These are phyloP conservation scores for Mesorhabditis sp. DNA, from an alignment of 2,888 invertebrate genomes.

Conservation along the genomic window DNA sequence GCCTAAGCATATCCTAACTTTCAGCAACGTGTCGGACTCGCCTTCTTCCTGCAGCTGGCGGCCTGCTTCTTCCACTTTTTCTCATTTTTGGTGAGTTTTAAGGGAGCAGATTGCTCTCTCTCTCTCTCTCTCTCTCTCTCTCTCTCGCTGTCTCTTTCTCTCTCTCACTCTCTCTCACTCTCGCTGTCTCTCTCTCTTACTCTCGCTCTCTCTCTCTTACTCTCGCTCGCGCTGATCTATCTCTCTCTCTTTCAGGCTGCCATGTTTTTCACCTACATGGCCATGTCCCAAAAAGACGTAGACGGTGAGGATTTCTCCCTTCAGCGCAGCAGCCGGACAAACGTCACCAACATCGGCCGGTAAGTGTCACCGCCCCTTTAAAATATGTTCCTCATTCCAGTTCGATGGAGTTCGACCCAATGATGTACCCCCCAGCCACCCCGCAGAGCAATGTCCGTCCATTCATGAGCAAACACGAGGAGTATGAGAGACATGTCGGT, in stretches of 20 bases:
- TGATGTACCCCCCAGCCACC: conserved; percentile 44
- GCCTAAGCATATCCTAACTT: conserved; percentile 11
- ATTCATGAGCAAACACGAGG: conserved; percentile 24
- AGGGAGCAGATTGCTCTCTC: neutral
- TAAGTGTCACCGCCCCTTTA: conserved; percentile 14
- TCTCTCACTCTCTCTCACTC: neutral
- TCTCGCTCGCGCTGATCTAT: neutral
- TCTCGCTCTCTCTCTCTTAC: neutral
- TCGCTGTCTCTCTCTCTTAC: neutral
- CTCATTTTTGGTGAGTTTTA: conserved; percentile 39
- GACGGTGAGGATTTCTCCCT: conserved; percentile 47
- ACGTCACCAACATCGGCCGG: conserved; percentile 56
- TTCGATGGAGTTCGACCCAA: conserved; percentile 55
- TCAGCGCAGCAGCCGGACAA: conserved; percentile 51
- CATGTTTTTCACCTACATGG: conserved; percentile 52
- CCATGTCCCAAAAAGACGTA: conserved; percentile 43
- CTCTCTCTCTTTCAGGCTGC: conserved; percentile 16
- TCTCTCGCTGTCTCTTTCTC: too few relatives aligned
- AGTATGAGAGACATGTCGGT: conserved; percentile 29
- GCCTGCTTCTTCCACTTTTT: conserved; percentile 53
- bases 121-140: neutral
- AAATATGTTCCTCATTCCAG: conserved; percentile 27
- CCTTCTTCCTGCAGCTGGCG: conserved; percentile 56
- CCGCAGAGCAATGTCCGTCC: conserved; percentile 27
- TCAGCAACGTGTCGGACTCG: conserved; percentile 54